Percentiles rank a stretch among this genome's conserved stretches.
These are phyloP conservation scores for Hypocryptadius cinnamomeus DNA, from an alignment of 2,113 vertebrate species.

Conservation along the genomic window DNA sequence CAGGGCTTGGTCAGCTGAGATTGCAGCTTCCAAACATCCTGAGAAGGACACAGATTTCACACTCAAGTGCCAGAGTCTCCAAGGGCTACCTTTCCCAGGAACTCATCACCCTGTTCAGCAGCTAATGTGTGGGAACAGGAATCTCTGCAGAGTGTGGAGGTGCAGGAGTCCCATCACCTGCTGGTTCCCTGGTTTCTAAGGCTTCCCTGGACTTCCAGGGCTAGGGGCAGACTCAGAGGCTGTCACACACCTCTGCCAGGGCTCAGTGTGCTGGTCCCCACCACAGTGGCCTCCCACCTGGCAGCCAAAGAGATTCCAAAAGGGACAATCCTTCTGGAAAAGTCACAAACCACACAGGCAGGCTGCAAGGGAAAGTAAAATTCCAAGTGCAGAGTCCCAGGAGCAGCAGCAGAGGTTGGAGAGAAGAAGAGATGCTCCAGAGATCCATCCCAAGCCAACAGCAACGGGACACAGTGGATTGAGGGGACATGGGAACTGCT, in stretches of 20 bases:
- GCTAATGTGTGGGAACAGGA: not conserved
- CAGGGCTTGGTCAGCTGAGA: not conserved
- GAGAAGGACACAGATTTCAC: not conserved
- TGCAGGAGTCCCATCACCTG: not conserved
- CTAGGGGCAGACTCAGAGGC: not conserved
- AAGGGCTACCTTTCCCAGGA: not conserved
- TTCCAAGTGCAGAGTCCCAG: not conserved
- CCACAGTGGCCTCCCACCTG: rapidly evolving
- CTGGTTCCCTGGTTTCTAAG: not conserved
- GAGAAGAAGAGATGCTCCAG: not conserved
- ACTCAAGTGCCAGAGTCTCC: not conserved
- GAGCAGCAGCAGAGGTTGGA: not conserved
- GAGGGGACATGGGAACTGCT: not conserved
- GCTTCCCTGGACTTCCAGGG: not conserved
- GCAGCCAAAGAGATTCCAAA: not conserved
- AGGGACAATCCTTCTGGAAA: not conserved
- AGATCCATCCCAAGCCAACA: not conserved
- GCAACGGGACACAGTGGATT: rapidly evolving
- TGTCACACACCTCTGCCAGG: not conserved
- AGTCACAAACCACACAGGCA: not conserved
- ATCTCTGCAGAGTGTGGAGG: not conserved
- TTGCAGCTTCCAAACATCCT: not conserved
- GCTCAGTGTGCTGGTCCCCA: not conserved
- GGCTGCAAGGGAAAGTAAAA: not conserved
- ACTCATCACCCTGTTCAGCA: not conserved